phyloP scores from a whole-genome alignment of 23 tunicate genomes.

The Halocynthia aurantium region DNA sequence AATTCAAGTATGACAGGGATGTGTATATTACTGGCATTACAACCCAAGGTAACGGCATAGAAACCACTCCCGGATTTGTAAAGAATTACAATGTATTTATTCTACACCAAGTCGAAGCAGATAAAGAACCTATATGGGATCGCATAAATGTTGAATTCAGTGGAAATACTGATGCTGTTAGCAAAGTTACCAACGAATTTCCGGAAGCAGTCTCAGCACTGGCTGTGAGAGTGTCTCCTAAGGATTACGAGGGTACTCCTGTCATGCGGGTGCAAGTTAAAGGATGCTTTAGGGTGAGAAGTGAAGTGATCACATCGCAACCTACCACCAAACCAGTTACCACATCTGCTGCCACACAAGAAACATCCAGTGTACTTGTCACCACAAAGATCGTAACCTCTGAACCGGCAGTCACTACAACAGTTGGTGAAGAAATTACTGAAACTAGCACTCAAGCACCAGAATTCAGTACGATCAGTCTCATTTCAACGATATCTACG shows the following conservation, averaged over 20 bases:
- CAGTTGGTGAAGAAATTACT: not conserved
- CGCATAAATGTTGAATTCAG: not conserved
- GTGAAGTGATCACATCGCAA: not conserved
- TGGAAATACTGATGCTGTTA: slow-evolving; percentile 10
- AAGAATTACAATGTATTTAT: not conserved
- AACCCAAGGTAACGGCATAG: slow-evolving; percentile 52
- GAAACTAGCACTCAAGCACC: not conserved
- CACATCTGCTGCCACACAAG: slow-evolving; percentile 4
- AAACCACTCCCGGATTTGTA: not conserved
- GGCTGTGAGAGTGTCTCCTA: slow-evolving; percentile 5
- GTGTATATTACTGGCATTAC: slow-evolving; percentile 49
- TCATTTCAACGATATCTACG: no score
- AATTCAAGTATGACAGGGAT: slow-evolving; percentile 26
- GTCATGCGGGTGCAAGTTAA: not conserved
- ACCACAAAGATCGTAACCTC: not conserved
- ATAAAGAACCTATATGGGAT: not conserved
- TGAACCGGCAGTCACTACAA: not conserved
- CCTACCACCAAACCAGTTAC: not conserved
- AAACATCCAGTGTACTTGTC: not conserved
- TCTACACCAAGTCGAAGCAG: not conserved
- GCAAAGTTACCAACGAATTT: slow-evolving; percentile 18
- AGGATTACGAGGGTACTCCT: not conserved
- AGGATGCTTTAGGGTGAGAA: slow-evolving; percentile 5
- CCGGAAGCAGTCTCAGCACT: slow-evolving; percentile 6
- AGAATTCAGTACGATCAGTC: not conserved